A percentile compares a stretch with the other conserved stretches of the same genome.
These are phyloP conservation scores for Aleiodes alternator DNA, from an alignment of 2,888 invertebrate species.

Conservation along the genomic window DNA sequence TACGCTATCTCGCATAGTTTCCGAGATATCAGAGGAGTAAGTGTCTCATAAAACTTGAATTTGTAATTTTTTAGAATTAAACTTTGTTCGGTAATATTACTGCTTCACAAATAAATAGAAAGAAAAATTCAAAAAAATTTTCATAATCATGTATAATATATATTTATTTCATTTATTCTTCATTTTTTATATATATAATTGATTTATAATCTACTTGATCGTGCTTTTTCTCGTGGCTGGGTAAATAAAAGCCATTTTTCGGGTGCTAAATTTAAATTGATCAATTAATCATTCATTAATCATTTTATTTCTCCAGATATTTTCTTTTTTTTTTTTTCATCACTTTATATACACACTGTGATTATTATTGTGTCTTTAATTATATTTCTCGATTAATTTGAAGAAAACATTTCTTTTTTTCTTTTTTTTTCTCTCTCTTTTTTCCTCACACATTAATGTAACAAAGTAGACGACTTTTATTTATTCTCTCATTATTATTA, in stretches of 20 bases:
- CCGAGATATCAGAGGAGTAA: too few species aligned
- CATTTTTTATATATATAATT: constrained; percentile 38
- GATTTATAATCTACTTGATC: constrained; percentile 45
- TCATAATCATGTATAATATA: constrained; percentile 55
- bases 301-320: neutral
- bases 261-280: constrained; percentile 33
- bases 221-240: constrained; percentile 29
- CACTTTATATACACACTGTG: constrained; percentile 61
- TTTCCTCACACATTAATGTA: constrained; percentile 16
- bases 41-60: too few species aligned
- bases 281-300: too few species aligned
- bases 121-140: neutral
- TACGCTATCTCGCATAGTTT: too few species aligned
- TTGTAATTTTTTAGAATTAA: too few species aligned
- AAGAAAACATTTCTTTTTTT: constrained; percentile 10
- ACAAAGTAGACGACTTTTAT: constrained; percentile 37
- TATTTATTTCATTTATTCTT: constrained; percentile 42
- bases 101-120: neutral
- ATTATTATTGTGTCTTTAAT: constrained; percentile 22
- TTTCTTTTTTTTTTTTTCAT: constrained; percentile 36
- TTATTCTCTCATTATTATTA: constrained; percentile 20
- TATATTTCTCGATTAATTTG: constrained; percentile 11
- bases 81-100: too few species aligned
- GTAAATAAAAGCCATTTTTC: constrained; percentile 37
- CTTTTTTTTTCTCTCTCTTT: constrained; percentile 11